A percentile compares a stretch with the other conserved stretches of the same genome.
Evolutionary conservation across 2,888 invertebrate genomes (phyloP).

Genomic region (Brachypalpus laphriformis): DNA sequence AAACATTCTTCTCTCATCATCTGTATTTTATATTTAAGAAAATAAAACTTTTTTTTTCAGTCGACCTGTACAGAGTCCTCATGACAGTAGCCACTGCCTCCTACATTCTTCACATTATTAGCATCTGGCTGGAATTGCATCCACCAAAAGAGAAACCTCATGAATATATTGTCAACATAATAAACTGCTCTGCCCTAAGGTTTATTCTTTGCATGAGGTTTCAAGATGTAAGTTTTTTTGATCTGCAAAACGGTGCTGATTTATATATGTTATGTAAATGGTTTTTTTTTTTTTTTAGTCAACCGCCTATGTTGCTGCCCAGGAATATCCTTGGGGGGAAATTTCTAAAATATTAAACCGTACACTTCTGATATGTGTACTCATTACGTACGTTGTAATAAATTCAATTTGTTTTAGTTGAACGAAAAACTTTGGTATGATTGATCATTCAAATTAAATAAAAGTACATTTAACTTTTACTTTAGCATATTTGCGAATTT

Average conservation of each 20-base stretch:
- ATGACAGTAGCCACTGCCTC: constrained; percentile 77
- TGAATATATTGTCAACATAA: constrained; percentile 74
- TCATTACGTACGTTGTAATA: constrained; percentile 23
- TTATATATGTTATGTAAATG: no score
- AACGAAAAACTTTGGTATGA: no score
- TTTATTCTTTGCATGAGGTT: constrained; percentile 77
- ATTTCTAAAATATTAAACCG: constrained; percentile 79
- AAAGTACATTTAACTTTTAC: neutral
- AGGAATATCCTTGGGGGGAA: constrained; percentile 80
- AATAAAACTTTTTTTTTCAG: constrained; percentile 75
- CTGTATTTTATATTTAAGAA: no score
- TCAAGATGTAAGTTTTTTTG: constrained; percentile 78
- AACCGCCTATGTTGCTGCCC: constrained; percentile 77
- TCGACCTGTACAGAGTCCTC: constrained; percentile 78
- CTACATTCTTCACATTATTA: constrained; percentile 79
- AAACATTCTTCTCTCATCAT: no score
- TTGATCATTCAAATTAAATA: neutral
- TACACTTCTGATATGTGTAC: constrained; percentile 75
- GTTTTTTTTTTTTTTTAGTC: constrained; percentile 75
- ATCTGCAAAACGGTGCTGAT: neutral
- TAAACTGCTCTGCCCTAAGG: constrained; percentile 77
- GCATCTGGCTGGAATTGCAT: constrained; percentile 79
- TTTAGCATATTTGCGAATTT: constrained; percentile 34
- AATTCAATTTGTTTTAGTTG: constrained; percentile 11
- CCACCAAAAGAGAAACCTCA: constrained; percentile 78